Percentiles rank a stretch among this genome's conserved stretches.
Evolutionary conservation across 2,888 invertebrate genomes (phyloP).

Genomic region (Agriotes lineatus): DNA sequence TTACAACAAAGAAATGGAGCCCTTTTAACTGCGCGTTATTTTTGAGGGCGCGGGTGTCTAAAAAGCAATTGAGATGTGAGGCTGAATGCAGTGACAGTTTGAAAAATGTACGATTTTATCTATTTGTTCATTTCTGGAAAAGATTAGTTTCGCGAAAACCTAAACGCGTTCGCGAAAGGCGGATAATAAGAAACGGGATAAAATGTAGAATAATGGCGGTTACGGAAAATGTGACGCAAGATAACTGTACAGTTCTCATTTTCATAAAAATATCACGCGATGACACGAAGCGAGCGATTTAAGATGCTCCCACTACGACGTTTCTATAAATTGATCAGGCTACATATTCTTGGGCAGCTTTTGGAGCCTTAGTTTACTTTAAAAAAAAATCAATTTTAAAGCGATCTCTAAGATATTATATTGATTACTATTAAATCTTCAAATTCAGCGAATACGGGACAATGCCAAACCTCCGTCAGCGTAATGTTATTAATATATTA

Average conservation of each 20-base stretch:
- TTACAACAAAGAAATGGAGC: too few species aligned
- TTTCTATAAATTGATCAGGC: too few species aligned
- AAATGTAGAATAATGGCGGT: slow-evolving; percentile 37
- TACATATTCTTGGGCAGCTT: too few species aligned
- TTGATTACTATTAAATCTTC: not conserved
- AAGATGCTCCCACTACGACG: not conserved
- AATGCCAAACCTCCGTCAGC: not conserved
- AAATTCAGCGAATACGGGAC: not conserved
- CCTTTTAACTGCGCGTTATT: slow-evolving; percentile 18
- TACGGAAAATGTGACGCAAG: slow-evolving; percentile 10
- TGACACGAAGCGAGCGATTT: not conserved
- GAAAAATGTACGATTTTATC: slow-evolving; percentile 42
- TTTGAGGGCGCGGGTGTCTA: slow-evolving; percentile 13
- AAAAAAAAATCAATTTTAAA: too few species aligned
- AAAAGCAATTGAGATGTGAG: slow-evolving; percentile 35
- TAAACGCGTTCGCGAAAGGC: slow-evolving; percentile 33
- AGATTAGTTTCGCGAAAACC: slow-evolving; percentile 38
- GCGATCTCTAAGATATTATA: too few species aligned
- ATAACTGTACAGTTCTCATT: slow-evolving; percentile 3
- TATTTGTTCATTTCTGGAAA: slow-evolving; percentile 41
- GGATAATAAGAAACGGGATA: slow-evolving; percentile 34
- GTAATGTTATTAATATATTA: too few species aligned
- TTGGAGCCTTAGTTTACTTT: too few species aligned
- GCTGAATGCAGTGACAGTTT: slow-evolving; percentile 36
- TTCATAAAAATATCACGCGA: not conserved